phyloP scores from a whole-genome alignment of 2,113 vertebrate genomes.

The Heteronetta atricapilla region DNA sequence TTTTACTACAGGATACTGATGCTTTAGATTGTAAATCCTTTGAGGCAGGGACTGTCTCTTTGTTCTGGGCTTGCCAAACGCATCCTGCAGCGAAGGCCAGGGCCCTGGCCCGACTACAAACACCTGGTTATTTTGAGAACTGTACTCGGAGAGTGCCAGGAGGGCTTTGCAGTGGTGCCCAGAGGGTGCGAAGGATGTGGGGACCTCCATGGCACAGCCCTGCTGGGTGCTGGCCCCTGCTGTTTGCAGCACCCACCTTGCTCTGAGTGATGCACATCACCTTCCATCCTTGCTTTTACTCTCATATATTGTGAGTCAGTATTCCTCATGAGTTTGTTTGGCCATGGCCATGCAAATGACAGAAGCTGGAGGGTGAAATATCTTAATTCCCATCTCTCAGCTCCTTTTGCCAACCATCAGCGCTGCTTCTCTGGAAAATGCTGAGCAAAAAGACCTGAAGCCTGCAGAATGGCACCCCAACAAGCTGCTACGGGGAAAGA shows the following conservation, averaged over 20 bases:
- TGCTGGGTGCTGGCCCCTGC: not conserved
- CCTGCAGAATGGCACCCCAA: not conserved
- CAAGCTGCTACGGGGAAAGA: not conserved
- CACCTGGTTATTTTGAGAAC: not conserved
- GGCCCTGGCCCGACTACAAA: not conserved
- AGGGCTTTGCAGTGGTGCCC: not conserved
- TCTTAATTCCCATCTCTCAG: not conserved
- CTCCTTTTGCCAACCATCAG: not conserved
- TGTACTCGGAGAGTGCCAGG: not conserved
- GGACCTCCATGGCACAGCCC: not conserved
- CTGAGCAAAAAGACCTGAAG: not conserved
- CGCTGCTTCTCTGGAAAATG: not conserved
- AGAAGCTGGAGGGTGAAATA: not conserved
- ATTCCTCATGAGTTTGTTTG: not conserved
- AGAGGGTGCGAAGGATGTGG: not conserved
- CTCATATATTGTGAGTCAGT: not conserved
- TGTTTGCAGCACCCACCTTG: fast-evolving
- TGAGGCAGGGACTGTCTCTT: not conserved
- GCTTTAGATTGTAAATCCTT: slow-evolving; percentile 22
- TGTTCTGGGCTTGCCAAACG: slow-evolving; percentile 29
- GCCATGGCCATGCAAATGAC: not conserved
- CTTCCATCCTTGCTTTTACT: fast-evolving
- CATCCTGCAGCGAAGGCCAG: not conserved
- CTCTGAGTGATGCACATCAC: fast-evolving
- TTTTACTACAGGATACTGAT: slow-evolving; percentile 49